phyloP scores from a whole-genome alignment of 2,888 invertebrate genomes.

The Oxystoma pomonae region DNA sequence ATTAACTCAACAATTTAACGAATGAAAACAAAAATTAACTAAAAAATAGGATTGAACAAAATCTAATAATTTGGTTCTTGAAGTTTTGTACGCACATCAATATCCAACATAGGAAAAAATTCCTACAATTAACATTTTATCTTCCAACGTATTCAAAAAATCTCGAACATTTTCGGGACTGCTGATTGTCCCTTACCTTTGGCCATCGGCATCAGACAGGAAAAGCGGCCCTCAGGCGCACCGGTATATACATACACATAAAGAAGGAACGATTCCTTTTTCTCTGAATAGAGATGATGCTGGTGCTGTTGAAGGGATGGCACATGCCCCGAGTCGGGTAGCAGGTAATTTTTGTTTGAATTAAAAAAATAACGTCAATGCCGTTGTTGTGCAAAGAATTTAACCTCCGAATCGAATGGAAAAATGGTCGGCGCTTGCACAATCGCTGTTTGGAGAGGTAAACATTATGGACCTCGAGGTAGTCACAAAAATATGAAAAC shows the following conservation, averaged over 20 bases:
- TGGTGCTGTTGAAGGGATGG: constrained; percentile 33
- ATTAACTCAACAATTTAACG: too few species aligned
- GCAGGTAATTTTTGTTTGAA: constrained; percentile 35
- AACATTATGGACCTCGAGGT: too few species aligned
- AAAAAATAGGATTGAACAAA: too few species aligned
- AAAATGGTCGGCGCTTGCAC: constrained; percentile 22
- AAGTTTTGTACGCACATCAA: too few species aligned
- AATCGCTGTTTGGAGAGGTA: background rate
- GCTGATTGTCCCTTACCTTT: too few species aligned
- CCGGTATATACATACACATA: constrained; percentile 13
- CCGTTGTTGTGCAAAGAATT: constrained; percentile 33
- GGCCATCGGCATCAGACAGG: background rate
- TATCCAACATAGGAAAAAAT: too few species aligned
- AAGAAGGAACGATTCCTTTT: constrained; percentile 22
- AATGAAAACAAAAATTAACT: too few species aligned
- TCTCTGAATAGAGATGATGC: constrained; percentile 21
- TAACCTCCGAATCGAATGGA: constrained; percentile 22
- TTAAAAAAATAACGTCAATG: constrained; percentile 32
- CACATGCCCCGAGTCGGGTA: constrained; percentile 35
- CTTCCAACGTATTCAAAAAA: too few species aligned
- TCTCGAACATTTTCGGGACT: background rate
- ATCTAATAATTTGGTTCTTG: too few species aligned
- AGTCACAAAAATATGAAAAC: too few species aligned
- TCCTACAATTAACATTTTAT: too few species aligned
- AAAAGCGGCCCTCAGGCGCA: constrained; percentile 2